A percentile compares a stretch with the other conserved stretches of the same genome.
These are phyloP conservation scores for Flexamia atlantica DNA, from an alignment of 2,888 invertebrate species.

Conservation along the genomic window DNA sequence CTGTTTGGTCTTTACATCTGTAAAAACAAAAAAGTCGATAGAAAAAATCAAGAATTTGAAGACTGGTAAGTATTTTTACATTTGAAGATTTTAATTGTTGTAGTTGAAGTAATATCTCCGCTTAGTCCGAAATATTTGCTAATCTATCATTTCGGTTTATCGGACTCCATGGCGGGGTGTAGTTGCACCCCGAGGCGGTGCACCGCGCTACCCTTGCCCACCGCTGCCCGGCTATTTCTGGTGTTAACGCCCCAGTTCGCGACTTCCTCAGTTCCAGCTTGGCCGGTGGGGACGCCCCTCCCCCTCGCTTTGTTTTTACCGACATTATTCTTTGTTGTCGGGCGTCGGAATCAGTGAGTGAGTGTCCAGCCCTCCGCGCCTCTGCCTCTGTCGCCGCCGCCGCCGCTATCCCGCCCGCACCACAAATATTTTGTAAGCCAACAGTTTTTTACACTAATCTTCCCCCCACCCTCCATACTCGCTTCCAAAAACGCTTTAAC, in stretches of 20 bases:
- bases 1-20: no score
- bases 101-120: no score
- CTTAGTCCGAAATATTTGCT: no score
- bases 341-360: slow-evolving; percentile 11
- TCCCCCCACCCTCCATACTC: slow-evolving; percentile 26
- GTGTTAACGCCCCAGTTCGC: slow-evolving; percentile 33
- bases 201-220: not conserved
- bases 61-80: no score
- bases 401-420: slow-evolving; percentile 35
- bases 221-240: slow-evolving; percentile 30
- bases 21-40: no score
- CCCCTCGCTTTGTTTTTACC: slow-evolving; percentile 41
- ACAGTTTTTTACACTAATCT: slow-evolving; percentile 46
- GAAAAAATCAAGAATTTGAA: no score
- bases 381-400: slow-evolving; percentile 48
- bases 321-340: slow-evolving; percentile 48
- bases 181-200: not conserved
- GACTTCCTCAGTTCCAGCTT: slow-evolving; percentile 46
- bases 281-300: slow-evolving; percentile 29
- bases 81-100: no score
- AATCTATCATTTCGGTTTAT: no score
- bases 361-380: not conserved
- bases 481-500: slow-evolving; percentile 46
- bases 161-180: no score
- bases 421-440: slow-evolving; percentile 54